These are phyloP conservation scores for Phoeniculus purpureus DNA, from an alignment of 2,797 vertebrate species.

Conservation along the genomic window DNA sequence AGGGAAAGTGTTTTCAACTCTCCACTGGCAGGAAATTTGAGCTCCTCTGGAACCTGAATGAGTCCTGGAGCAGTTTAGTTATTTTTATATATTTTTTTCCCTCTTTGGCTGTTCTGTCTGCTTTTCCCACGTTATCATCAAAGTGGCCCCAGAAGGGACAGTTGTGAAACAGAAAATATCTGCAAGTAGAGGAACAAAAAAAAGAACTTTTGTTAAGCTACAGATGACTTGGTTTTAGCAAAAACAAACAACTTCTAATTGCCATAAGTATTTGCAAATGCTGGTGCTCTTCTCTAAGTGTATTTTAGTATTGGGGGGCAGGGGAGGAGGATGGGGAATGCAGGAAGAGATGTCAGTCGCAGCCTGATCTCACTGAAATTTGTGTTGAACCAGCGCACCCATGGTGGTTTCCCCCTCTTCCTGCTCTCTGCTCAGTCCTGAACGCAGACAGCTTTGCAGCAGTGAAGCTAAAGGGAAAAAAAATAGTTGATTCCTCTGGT, in stretches of 20 bases:
- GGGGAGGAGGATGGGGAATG: accelerated
- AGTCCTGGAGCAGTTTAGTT: conserved; percentile 24
- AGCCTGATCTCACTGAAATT: background rate
- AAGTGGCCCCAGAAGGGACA: conserved; percentile 50
- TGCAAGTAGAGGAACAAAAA: conserved; percentile 1
- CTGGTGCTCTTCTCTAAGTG: background rate
- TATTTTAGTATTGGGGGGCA: background rate
- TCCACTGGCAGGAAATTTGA: conserved; percentile 22
- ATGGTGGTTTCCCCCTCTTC: background rate
- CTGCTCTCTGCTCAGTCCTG: background rate
- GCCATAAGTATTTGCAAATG: background rate
- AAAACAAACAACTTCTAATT: background rate
- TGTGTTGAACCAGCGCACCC: background rate
- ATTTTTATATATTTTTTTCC: conserved; percentile 63
- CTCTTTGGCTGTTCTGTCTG: background rate
- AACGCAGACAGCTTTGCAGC: background rate
- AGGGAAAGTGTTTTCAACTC: conserved; percentile 53
- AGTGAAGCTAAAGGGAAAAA: conserved; percentile 1
- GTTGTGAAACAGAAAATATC: conserved; percentile 2
- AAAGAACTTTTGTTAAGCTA: background rate
- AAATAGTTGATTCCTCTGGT: conserved; percentile 61
- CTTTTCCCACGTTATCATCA: conserved; percentile 68
- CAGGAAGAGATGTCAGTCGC: background rate
- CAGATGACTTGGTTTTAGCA: background rate
- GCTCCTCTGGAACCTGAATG: conserved; percentile 57